These are phyloP conservation scores for Hylia prasina DNA, from an alignment of 2,113 vertebrate genomes.

Conservation along the genomic window DNA sequence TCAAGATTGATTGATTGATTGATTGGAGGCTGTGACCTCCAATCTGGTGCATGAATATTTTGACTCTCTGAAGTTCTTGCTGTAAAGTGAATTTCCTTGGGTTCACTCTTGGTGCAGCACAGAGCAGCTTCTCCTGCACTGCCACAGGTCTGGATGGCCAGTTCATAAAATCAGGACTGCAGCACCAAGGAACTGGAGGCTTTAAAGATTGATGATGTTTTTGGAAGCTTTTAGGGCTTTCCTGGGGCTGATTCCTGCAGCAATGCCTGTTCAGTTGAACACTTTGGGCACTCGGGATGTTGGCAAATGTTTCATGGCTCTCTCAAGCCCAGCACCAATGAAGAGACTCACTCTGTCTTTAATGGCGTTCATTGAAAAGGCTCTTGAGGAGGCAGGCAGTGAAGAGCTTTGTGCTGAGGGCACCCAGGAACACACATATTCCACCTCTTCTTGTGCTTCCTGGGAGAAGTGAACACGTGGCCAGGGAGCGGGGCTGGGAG, in stretches of 20 bases:
- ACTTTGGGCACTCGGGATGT: background rate
- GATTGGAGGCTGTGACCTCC: background rate
- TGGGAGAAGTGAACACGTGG: rapidly evolving
- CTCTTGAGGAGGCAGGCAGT: background rate
- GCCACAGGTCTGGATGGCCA: background rate
- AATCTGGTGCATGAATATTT: background rate
- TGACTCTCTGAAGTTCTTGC: background rate
- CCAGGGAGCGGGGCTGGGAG: rapidly evolving
- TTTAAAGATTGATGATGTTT: background rate
- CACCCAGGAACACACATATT: background rate
- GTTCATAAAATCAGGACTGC: background rate
- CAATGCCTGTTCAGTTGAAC: background rate
- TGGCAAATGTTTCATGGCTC: background rate
- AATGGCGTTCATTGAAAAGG: background rate
- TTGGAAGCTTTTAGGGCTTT: background rate
- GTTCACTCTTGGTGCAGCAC: background rate
- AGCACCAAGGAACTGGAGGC: background rate
- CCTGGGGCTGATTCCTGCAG: background rate
- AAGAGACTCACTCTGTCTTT: background rate
- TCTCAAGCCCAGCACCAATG: background rate
- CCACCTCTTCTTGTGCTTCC: background rate
- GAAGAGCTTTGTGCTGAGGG: background rate
- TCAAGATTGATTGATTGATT: background rate
- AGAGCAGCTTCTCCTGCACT: background rate
- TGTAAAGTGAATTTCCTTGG: background rate